Percentiles rank a stretch among this genome's conserved stretches.
phyloP scores from a whole-genome alignment of 1,140 invertebrate species.

The Physella acuta region DNA sequence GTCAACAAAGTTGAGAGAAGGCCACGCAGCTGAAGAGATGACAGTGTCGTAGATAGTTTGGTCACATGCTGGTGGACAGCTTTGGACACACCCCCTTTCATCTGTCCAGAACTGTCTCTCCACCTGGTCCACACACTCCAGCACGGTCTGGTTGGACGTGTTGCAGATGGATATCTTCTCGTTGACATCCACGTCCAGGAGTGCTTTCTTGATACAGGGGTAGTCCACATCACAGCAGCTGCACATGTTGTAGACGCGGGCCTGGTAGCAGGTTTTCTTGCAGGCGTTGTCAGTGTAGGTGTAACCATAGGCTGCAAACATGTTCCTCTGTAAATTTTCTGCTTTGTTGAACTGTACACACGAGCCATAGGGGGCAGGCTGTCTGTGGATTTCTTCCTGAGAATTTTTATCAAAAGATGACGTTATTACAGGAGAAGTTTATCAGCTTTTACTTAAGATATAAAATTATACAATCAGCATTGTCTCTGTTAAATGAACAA shows the following conservation, averaged over 20 bases:
- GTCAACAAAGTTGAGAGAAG: not conserved
- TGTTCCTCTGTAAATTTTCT: not conserved
- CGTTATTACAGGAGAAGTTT: no score
- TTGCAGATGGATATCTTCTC: not conserved
- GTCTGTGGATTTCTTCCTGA: not conserved
- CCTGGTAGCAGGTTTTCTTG: slow-evolving; percentile 13
- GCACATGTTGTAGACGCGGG: not conserved
- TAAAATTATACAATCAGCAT: no score
- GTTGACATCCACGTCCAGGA: not conserved
- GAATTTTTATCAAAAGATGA: no score
- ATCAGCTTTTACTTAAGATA: no score
- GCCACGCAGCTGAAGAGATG: not conserved
- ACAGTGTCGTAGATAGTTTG: not conserved
- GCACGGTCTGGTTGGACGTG: not conserved
- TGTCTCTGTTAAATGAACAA: no score
- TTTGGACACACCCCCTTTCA: not conserved
- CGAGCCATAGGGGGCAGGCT: not conserved
- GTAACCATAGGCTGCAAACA: not conserved
- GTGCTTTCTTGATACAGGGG: not conserved
- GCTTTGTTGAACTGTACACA: not conserved
- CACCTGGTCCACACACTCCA: not conserved
- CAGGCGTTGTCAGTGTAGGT: slow-evolving; percentile 7
- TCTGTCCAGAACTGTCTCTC: not conserved
- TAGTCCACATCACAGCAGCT: slow-evolving; percentile 1
- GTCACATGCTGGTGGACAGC: not conserved